Evolutionary conservation across 2,797 vertebrate species (phyloP).

Genomic region (Enteromius argenteus): DNA sequence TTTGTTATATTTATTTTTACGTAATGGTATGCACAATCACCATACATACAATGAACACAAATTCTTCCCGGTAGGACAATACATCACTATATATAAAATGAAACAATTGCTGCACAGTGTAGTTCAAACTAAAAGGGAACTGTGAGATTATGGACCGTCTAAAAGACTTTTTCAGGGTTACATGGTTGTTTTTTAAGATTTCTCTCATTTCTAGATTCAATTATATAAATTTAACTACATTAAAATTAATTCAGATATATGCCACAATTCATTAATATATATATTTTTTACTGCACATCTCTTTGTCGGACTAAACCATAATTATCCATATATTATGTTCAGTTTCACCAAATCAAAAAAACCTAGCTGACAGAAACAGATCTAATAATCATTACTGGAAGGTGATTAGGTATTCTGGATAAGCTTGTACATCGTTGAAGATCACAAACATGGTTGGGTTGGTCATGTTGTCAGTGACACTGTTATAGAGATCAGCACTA

Average conservation of each 20-base stretch:
- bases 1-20: too few species aligned
- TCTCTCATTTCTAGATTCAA: too few species aligned
- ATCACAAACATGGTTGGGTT: conserved; percentile 60
- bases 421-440: conserved; percentile 65
- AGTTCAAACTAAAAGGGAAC: neutral
- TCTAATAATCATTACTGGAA: conserved; percentile 62
- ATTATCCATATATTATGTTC: neutral
- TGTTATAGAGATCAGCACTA: conserved; percentile 72
- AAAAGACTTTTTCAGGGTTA: too few species aligned
- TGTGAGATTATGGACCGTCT: neutral
- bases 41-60: neutral
- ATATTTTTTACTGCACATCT: neutral
- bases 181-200: too few species aligned
- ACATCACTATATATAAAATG: too few species aligned
- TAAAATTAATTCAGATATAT: too few species aligned
- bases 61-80: too few species aligned
- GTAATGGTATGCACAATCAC: too few species aligned
- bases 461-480: conserved; percentile 51
- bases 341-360: neutral
- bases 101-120: too few species aligned
- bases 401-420: conserved; percentile 77
- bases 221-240: too few species aligned
- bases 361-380: neutral
- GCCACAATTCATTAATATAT: too few species aligned
- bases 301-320: neutral